These are phyloP conservation scores for Otis tarda DNA, from an alignment of 2,113 vertebrate species.

Conservation along the genomic window DNA sequence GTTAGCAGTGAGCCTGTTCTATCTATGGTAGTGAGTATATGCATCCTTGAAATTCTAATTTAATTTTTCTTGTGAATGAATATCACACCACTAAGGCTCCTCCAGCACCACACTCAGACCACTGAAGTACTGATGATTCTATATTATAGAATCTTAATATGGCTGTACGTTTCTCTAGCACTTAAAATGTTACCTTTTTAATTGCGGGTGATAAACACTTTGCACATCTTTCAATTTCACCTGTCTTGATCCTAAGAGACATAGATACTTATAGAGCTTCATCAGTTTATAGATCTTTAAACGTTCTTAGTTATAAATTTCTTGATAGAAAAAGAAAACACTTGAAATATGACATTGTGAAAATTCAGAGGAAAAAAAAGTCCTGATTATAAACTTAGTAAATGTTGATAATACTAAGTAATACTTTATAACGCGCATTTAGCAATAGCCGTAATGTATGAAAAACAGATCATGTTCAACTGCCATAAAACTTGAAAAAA, in stretches of 20 bases:
- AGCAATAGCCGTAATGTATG: not conserved
- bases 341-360: not conserved
- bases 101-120: not conserved
- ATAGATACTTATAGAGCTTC: not conserved
- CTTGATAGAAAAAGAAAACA: not conserved
- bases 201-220: not conserved
- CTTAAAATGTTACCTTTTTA: not conserved
- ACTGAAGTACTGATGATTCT: not conserved
- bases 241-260: not conserved
- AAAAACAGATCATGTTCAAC: not conserved
- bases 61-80: not conserved
- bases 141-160: not conserved
- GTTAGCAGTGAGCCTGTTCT: not conserved
- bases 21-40: not conserved
- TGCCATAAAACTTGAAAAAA: not conserved
- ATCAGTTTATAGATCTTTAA: not conserved
- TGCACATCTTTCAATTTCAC: not conserved
- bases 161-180: not conserved
- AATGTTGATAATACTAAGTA: not conserved
- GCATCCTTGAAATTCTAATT: not conserved
- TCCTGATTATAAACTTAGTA: not conserved
- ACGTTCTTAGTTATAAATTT: not conserved
- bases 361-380: not conserved
- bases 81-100: not conserved
- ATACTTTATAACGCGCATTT: not conserved